A percentile compares a stretch with the other conserved stretches of the same genome.
Evolutionary conservation across 2,888 invertebrate genomes (phyloP).

Genomic region (Drosophila melanocephala): DNA sequence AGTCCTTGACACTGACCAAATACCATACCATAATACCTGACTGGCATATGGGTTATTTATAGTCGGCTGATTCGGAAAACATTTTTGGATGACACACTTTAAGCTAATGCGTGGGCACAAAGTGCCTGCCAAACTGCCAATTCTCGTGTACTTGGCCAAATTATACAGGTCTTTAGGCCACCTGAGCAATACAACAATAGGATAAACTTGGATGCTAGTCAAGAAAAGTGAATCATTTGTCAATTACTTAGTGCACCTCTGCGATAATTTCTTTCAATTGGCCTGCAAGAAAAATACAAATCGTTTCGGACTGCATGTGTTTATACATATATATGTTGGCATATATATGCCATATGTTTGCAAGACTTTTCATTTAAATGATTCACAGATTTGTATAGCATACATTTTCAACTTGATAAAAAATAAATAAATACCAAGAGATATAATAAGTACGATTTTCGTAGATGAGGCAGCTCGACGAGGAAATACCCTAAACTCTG

Average conservation of each 20-base stretch:
- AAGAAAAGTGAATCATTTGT: constrained; percentile 68
- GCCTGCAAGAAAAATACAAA: constrained; percentile 22
- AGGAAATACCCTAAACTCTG: neutral
- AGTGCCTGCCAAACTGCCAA: constrained; percentile 58
- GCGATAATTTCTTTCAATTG: constrained; percentile 44
- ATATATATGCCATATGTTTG: constrained; percentile 11
- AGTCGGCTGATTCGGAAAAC: constrained; percentile 33
- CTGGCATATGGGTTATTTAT: constrained; percentile 47
- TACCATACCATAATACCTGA: constrained; percentile 28
- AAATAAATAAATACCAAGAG: constrained; percentile 4
- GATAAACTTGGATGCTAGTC: constrained; percentile 56
- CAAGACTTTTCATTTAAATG: constrained; percentile 51
- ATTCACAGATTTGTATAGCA: constrained; percentile 63
- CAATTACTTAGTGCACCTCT: constrained; percentile 38
- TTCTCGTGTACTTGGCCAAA: constrained; percentile 50
- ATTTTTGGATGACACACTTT: constrained; percentile 49
- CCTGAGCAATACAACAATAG: constrained; percentile 33
- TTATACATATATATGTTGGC: constrained; percentile 24
- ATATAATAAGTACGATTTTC: neutral
- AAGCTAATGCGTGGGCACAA: constrained; percentile 41
- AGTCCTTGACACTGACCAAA: constrained; percentile 75
- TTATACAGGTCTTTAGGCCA: constrained; percentile 59
- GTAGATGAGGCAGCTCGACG: no score
- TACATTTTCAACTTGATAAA: constrained; percentile 41
- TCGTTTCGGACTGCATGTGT: constrained; percentile 13